A percentile compares a stretch with the other conserved stretches of the same genome.
phyloP scores from a whole-genome alignment of 2,797 vertebrate species.

The Rousettus madagascariensis region DNA sequence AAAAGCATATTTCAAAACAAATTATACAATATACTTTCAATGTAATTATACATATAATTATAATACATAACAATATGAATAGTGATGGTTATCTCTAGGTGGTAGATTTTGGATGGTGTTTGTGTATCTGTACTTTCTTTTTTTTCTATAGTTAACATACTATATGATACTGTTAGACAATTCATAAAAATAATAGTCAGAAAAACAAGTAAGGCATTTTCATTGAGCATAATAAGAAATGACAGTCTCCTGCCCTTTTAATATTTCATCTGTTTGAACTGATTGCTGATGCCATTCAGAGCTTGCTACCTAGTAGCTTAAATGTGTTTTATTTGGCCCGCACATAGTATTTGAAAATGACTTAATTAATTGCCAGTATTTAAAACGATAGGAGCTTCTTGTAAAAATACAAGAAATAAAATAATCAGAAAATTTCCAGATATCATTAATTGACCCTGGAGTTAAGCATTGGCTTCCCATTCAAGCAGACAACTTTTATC shows the following conservation, averaged over 20 bases:
- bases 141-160: background rate
- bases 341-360: background rate
- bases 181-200: background rate
- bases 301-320: background rate
- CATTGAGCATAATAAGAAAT: background rate
- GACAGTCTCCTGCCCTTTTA: background rate
- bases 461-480: background rate
- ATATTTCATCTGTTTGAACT: background rate
- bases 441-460: background rate
- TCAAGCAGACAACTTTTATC: background rate
- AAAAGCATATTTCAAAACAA: background rate
- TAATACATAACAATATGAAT: background rate
- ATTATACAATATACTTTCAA: slow-evolving; percentile 7
- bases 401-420: background rate
- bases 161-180: background rate
- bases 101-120: background rate
- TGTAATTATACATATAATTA: background rate
- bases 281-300: background rate
- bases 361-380: background rate
- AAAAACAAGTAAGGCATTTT: background rate
- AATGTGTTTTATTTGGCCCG: background rate
- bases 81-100: background rate
- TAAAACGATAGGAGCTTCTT: background rate
- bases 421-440: background rate
- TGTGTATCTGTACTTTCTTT: background rate